Evolutionary conservation across 2,797 vertebrate species (phyloP).

Genomic region (Pogoniulus pusillus): DNA sequence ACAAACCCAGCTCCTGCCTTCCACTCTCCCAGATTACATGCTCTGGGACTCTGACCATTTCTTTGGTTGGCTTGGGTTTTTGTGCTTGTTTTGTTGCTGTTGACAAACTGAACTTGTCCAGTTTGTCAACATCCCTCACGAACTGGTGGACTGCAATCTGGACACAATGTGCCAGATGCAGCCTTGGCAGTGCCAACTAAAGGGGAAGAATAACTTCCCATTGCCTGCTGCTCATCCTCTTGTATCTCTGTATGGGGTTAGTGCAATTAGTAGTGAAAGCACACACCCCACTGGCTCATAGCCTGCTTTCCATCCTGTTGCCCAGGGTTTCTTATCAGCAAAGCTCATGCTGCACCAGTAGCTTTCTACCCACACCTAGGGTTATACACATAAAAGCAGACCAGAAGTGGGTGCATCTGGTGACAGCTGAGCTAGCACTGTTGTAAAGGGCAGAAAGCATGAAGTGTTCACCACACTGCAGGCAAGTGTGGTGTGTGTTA

Average conservation of each 20-base stretch:
- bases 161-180: background rate
- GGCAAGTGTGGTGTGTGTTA: background rate
- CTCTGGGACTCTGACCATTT: background rate
- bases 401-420: background rate
- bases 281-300: background rate
- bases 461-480: background rate
- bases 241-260: background rate
- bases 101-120: background rate
- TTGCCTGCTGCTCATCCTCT: background rate
- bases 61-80: no score
- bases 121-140: background rate
- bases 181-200: background rate
- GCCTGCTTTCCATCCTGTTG: background rate
- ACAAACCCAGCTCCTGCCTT: background rate
- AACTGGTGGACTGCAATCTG: background rate
- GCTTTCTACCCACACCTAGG: background rate
- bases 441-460: background rate
- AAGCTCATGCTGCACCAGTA: background rate
- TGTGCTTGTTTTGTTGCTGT: no score
- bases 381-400: background rate
- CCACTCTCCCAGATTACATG: background rate
- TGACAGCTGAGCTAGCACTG: background rate
- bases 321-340: background rate
- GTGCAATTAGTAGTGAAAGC: background rate
- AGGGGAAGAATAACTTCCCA: background rate